Percentiles rank a stretch among this genome's conserved stretches.
Evolutionary conservation across 2,797 vertebrate species (phyloP).

Genomic region (Artibeus lituratus): DNA sequence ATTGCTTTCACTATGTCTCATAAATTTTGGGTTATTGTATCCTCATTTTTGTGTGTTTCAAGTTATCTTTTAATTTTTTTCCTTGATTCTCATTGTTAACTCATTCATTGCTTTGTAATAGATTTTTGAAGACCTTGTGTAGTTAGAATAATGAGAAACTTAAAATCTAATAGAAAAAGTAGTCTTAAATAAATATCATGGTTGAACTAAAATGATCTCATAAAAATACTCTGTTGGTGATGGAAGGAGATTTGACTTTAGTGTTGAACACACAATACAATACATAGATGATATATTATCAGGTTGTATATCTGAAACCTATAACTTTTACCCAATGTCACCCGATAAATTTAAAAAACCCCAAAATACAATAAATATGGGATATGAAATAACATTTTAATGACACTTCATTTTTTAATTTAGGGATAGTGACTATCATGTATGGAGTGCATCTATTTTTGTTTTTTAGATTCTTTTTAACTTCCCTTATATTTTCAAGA

Average conservation of each 20-base stretch:
- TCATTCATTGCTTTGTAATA: too few relatives aligned
- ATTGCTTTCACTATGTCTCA: neutral
- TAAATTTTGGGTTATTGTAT: neutral
- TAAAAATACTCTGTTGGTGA: neutral
- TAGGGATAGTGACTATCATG: neutral
- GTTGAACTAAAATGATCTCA: neutral
- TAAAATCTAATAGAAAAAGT: neutral
- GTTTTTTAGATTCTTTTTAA: neutral
- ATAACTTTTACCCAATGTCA: neutral
- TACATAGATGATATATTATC: neutral
- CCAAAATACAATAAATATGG: neutral
- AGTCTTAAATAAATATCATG: neutral
- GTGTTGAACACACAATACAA: neutral
- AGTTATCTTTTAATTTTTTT: too few relatives aligned
- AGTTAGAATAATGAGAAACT: neutral
- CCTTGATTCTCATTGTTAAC: too few relatives aligned
- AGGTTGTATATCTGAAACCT: neutral
- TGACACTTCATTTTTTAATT: neutral
- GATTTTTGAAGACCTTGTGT: neutral
- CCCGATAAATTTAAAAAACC: neutral
- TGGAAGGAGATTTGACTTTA: neutral
- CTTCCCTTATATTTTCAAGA: neutral
- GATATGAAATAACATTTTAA: slow-evolving; percentile 1
- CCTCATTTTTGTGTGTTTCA: neutral
- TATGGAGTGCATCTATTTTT: neutral